Conservation (phyloP, 2,797 vertebrate genomes). For the Xenops minutus region DNA sequence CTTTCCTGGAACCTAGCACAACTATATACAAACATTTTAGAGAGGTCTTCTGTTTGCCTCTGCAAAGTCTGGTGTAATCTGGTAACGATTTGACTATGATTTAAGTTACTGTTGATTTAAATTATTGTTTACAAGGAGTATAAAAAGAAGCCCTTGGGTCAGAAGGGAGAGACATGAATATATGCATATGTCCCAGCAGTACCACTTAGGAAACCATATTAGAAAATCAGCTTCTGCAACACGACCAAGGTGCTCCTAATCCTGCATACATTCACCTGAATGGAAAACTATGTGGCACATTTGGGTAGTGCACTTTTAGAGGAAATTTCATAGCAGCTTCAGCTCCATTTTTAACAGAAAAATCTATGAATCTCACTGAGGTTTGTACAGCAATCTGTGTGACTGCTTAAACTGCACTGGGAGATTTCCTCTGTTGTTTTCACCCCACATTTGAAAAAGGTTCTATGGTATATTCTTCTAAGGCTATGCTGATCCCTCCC, state of each 20-base stretch:
- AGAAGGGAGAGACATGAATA: not conserved
- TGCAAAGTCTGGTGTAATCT: not conserved
- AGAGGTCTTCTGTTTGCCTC: not conserved
- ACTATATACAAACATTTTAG: not conserved
- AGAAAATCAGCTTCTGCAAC: not conserved
- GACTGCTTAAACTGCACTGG: not conserved
- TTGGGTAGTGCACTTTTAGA: not conserved
- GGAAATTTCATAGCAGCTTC: not conserved
- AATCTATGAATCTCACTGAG: not conserved
- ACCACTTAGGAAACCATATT: not conserved
- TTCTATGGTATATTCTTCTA: not conserved
- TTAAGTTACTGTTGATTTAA: not conserved
- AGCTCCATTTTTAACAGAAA: not conserved
- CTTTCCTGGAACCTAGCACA: not conserved
- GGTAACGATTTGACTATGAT: not conserved
- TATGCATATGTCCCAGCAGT: not conserved
- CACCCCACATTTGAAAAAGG: rapidly evolving
- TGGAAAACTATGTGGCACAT: not conserved
- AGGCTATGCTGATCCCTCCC: not conserved
- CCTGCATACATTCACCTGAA: not conserved
- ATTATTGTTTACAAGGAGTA: not conserved
- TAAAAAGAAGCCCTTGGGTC: not conserved
- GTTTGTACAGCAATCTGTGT: not conserved
- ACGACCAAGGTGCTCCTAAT: not conserved
- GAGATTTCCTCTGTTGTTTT: not conserved